Conservation (phyloP, 1,140 invertebrate genomes). For the Prorops nasuta region DNA sequence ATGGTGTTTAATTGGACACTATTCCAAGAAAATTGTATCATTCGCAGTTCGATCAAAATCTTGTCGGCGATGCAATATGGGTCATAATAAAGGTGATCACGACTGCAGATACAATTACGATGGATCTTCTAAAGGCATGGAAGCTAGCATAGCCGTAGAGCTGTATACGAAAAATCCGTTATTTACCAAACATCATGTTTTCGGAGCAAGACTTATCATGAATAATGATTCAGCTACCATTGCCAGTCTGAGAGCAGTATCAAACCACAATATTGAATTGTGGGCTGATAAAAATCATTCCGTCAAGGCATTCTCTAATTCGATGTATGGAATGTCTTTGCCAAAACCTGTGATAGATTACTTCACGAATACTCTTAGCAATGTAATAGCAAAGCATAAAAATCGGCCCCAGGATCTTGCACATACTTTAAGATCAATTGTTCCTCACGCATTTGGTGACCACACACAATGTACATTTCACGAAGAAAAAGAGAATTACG, state of each 20-base stretch:
- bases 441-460: background rate
- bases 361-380: too few relatives aligned
- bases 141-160: slow-evolving; percentile 4
- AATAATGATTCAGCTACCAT: too few relatives aligned
- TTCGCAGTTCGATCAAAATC: background rate
- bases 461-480: background rate
- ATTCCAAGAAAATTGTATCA: too few relatives aligned
- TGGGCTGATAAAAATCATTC: too few relatives aligned
- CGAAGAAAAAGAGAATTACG: slow-evolving; percentile 4
- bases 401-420: too few relatives aligned
- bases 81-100: slow-evolving; percentile 3
- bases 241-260: slow-evolving; percentile 1
- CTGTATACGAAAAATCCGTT: slow-evolving; percentile 2
- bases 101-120: slow-evolving; percentile 9
- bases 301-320: too few relatives aligned
- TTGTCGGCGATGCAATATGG: background rate
- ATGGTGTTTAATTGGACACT: too few relatives aligned
- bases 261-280: slow-evolving; percentile 1
- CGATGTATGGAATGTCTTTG: too few relatives aligned
- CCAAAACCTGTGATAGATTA: too few relatives aligned
- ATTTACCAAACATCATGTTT: background rate
- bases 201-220: too few relatives aligned
- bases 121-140: slow-evolving; percentile 12
- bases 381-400: too few relatives aligned
- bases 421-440: slow-evolving; percentile 5